These are phyloP conservation scores for Ephydatia muelleri DNA, from an alignment of 37 sponge, comb jelly and placozoan genomes.

Conservation along the genomic window DNA sequence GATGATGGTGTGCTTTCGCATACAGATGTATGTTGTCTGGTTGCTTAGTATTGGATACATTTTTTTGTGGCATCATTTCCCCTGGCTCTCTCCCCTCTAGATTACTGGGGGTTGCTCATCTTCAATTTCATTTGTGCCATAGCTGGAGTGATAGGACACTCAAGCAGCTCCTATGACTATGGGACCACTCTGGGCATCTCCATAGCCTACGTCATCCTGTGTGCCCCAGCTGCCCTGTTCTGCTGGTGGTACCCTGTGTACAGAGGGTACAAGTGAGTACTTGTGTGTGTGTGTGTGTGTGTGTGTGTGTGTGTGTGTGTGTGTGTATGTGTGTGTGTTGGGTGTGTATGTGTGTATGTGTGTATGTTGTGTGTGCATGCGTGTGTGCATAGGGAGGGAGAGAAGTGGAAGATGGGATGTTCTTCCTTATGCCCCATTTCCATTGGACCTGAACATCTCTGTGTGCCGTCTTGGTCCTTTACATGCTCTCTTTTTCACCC, in stretches of 20 bases:
- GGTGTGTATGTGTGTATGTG: too few relatives aligned
- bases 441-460: too few relatives aligned
- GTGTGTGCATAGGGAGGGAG: too few relatives aligned
- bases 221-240: slow-evolving; percentile 66
- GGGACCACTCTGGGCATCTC: slow-evolving; percentile 66
- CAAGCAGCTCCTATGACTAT: background rate
- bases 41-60: too few relatives aligned
- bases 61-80: too few relatives aligned
- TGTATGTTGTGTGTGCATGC: too few relatives aligned
- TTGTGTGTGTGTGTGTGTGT: background rate
- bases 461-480: too few relatives aligned
- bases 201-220: slow-evolving; percentile 57
- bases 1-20: too few relatives aligned
- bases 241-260: slow-evolving; percentile 93
- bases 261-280: slow-evolving; percentile 72
- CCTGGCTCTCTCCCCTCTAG: slow-evolving; percentile 20
- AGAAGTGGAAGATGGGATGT: too few relatives aligned
- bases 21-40: too few relatives aligned
- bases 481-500: too few relatives aligned
- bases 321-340: background rate
- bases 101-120: slow-evolving; percentile 34
- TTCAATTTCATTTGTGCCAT: slow-evolving; percentile 53
- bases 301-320: background rate
- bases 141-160: slow-evolving; percentile 8
- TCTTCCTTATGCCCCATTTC: too few relatives aligned